phyloP scores from a whole-genome alignment of 2,888 invertebrate species.

The Cheilosia vulpina region DNA sequence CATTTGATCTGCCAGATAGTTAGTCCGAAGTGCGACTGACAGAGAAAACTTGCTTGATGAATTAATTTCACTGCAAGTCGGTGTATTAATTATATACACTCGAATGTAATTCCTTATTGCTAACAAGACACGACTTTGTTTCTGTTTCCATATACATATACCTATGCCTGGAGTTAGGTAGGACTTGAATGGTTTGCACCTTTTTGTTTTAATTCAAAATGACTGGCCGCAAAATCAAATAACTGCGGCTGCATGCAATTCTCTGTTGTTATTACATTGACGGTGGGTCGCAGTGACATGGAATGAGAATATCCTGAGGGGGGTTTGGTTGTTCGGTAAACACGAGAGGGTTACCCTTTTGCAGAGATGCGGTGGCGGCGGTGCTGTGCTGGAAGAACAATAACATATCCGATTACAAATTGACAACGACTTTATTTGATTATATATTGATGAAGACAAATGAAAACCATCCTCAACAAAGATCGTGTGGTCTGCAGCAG shows the following conservation, averaged over 20 bases:
- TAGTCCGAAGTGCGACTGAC: slow-evolving; percentile 2
- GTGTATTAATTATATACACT: slow-evolving; percentile 40
- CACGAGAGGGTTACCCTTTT: slow-evolving; percentile 15
- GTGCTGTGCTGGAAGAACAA: slow-evolving; percentile 17
- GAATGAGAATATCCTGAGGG: not conserved
- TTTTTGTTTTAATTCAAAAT: slow-evolving; percentile 35
- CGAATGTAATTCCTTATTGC: slow-evolving; percentile 31
- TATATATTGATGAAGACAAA: slow-evolving; percentile 42
- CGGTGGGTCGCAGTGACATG: not conserved
- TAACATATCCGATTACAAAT: slow-evolving; percentile 60
- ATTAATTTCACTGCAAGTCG: slow-evolving; percentile 41
- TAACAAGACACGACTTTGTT: slow-evolving; percentile 53
- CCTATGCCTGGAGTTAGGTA: not conserved
- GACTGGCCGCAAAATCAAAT: slow-evolving; percentile 63
- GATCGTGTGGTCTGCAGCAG: slow-evolving; percentile 37
- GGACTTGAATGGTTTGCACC: slow-evolving; percentile 9
- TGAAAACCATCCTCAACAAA: slow-evolving; percentile 15
- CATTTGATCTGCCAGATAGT: slow-evolving; percentile 42
- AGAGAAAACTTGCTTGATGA: slow-evolving; percentile 65
- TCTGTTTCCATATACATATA: slow-evolving; percentile 24
- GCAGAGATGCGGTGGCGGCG: slow-evolving; percentile 16
- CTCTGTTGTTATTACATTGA: slow-evolving; percentile 34
- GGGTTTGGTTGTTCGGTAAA: not conserved
- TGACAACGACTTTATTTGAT: slow-evolving; percentile 64
- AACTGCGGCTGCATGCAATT: slow-evolving; percentile 42